Conservation (phyloP, 2,113 vertebrate species). For the Cyprinodon variegatus region DNA sequence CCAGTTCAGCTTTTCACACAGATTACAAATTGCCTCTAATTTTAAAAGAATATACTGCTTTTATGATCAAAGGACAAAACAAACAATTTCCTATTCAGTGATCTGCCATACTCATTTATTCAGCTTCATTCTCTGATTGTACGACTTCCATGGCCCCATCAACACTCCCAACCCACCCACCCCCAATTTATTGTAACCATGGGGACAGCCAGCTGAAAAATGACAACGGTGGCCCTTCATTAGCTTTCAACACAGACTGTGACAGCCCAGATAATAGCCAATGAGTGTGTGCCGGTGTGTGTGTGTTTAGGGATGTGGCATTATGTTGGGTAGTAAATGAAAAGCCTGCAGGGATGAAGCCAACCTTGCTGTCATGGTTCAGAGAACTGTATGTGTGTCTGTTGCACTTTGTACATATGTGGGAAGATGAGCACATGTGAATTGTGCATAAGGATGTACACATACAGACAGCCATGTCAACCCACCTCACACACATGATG, state of each 20-base stretch:
- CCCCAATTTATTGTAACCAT: slow-evolving; percentile 80
- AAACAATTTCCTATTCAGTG: slow-evolving; percentile 8
- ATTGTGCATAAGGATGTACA: not conserved
- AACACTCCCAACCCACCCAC: not conserved
- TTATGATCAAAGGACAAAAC: not conserved
- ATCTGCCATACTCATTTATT: not conserved
- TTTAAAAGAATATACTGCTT: not conserved
- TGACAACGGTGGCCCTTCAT: slow-evolving; percentile 94
- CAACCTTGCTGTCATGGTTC: slow-evolving; percentile 83
- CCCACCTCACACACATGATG: not conserved
- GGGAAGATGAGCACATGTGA: slow-evolving; percentile 54
- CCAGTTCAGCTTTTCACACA: not conserved
- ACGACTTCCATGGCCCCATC: not conserved
- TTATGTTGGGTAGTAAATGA: slow-evolving; percentile 94
- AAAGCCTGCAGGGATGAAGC: slow-evolving; percentile 88
- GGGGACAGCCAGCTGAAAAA: slow-evolving; percentile 92
- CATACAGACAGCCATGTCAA: not conserved
- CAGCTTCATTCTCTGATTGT: slow-evolving; percentile 14
- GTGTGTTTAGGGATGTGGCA: slow-evolving; percentile 69
- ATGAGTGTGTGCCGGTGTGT: slow-evolving; percentile 79
- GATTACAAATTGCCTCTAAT: not conserved
- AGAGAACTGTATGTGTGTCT: slow-evolving; percentile 70
- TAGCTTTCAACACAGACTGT: slow-evolving; percentile 92
- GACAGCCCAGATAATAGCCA: slow-evolving; percentile 98
- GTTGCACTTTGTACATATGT: slow-evolving; percentile 30